Base-by-base conservation (phyloP, 1,140 invertebrate species). In the Rhizoglyphus robini region DNA sequence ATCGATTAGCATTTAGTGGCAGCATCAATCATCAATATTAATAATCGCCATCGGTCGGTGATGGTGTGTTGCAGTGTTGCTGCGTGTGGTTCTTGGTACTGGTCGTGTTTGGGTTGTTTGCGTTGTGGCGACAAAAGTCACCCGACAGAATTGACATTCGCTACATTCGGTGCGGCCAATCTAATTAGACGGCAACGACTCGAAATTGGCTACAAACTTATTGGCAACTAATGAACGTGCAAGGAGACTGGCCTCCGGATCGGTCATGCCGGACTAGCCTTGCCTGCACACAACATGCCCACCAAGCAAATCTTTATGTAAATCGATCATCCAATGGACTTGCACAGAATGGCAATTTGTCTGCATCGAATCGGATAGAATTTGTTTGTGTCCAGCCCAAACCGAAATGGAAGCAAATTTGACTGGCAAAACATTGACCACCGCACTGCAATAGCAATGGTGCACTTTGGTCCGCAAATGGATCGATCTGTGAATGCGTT, bases 11-110 rank as follows among this genome's bases (percentile, higher is more conserved):
- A 54, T 54, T 54, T 54, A 54, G 51, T 54, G 20, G 20, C 20
- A 27, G 20, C 51, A 54, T 54, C 51, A 54, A 54, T 54, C 51
- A 54, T 54, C 51, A 54, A 54, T 54, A 54, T 54, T 54, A 54
- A 54, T 54, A 54, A 54, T 54, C 51, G 23, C 51, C 8, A 41
- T 41, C 36, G 36, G 36, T 11, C 36, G 8, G 36, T 41, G 36
- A 18, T 41, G 18, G 36, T 41, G 36, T 8, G 8, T 41, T 41
- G n/a, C n/a, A n/a, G n/a, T n/a, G n/a, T n/a, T n/a, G n/a, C n/a
- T n/a, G n/a, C n/a, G n/a, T n/a, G n/a, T n/a, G n/a, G n/a, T n/a
- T n/a, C n/a, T n/a, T n/a, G n/a, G n/a, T n/a, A n/a, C n/a, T n/a
- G n/a, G n/a, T n/a, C n/a, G n/a, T n/a, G n/a, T n/a, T n/a, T n/a